A percentile compares a stretch with the other conserved stretches of the same genome.
Evolutionary conservation across 2,113 vertebrate species (phyloP).

Genomic region (Melanerpes aurifrons): DNA sequence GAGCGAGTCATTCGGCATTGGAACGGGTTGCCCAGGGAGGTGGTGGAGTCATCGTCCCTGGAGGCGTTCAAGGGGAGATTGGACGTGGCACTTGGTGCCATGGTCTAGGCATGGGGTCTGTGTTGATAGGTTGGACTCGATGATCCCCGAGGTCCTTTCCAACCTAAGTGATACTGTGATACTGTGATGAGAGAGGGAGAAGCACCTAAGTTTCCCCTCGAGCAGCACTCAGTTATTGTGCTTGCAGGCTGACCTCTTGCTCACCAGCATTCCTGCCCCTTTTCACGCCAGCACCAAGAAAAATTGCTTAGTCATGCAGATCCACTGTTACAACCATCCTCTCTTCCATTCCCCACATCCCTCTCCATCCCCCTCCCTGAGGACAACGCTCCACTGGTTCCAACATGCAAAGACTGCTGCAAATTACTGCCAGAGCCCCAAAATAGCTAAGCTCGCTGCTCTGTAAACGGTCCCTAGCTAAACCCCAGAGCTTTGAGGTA

Average conservation of each 20-base stretch:
- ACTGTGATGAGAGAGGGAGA: not conserved
- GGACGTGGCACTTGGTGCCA: no score
- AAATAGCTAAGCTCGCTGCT: not conserved
- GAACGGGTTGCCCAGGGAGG: no score
- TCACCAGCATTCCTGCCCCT: not conserved
- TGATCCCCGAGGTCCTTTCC: no score
- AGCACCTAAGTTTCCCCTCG: not conserved
- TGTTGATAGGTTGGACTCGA: no score
- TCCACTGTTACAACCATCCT: not conserved
- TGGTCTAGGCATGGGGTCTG: no score
- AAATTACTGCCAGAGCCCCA: not conserved
- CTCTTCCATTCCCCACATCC: not conserved
- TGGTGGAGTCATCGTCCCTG: no score
- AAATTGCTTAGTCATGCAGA: slow-evolving; percentile 19
- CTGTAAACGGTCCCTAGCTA: not conserved
- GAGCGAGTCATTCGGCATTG: no score
- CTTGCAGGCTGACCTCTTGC: not conserved
- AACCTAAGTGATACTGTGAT: no score
- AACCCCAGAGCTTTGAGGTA: not conserved
- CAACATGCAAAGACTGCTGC: not conserved
- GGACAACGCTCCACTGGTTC: fast-evolving
- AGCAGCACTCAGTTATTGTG: not conserved
- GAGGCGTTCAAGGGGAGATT: no score
- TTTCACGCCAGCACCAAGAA: not conserved
- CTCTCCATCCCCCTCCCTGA: not conserved